These are phyloP conservation scores for Yoshiicerus persimilis DNA, from an alignment of 1,140 invertebrate species.

Conservation along the genomic window DNA sequence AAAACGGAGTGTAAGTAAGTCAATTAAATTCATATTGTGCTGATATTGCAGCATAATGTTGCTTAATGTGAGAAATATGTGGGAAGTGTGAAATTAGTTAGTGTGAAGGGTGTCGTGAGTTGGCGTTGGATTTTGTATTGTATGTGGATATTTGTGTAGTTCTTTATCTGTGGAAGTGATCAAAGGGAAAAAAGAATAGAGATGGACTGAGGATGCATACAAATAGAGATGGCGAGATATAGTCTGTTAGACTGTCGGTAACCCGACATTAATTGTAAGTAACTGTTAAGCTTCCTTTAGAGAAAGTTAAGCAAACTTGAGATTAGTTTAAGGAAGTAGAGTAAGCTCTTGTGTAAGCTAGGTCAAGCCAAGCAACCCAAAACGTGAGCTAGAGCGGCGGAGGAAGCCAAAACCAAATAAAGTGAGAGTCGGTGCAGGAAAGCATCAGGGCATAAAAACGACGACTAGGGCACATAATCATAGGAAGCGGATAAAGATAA, in stretches of 20 bases:
- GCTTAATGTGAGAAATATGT: not conserved
- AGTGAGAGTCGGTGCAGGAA: not conserved
- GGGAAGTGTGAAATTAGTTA: not conserved
- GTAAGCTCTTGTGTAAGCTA: conserved; percentile 1
- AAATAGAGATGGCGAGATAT: not conserved
- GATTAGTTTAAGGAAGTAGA: conserved; percentile 21
- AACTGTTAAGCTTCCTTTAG: not conserved
- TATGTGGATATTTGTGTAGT: not conserved
- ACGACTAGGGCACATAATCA: not conserved
- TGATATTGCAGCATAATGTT: not conserved
- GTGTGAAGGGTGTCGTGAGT: not conserved
- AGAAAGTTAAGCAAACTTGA: not conserved
- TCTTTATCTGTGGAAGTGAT: not conserved
- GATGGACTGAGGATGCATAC: not conserved
- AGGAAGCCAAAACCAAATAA: not conserved
- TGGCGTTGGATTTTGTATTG: not conserved
- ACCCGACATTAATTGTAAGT: not conserved
- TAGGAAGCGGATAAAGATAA: conserved; percentile 1
- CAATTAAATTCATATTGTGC: not conserved
- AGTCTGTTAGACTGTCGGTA: not conserved
- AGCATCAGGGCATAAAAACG: not conserved
- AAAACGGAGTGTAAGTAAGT: not conserved
- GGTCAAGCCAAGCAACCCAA: not conserved
- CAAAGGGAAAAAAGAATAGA: not conserved
- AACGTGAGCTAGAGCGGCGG: not conserved